These are phyloP conservation scores for Sarcoramphus papa DNA, from an alignment of 2,797 vertebrate genomes.

Conservation along the genomic window DNA sequence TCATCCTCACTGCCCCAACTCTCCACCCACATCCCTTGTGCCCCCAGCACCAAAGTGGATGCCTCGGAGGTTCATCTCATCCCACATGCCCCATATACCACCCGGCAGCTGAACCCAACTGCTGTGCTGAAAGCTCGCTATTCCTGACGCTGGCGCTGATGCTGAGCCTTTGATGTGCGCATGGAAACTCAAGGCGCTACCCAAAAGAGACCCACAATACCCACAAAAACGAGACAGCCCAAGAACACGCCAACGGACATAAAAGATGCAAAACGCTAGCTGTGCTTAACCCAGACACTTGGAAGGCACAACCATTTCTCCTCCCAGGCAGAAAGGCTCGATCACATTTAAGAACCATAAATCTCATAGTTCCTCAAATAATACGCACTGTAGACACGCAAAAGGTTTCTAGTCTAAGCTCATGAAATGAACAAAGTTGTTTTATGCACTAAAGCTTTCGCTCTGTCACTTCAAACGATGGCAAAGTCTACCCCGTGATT, in stretches of 20 bases:
- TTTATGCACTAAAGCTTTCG: background rate
- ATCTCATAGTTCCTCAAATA: background rate
- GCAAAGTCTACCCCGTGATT: background rate
- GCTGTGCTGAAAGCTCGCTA: background rate
- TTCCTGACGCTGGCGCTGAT: rapidly evolving
- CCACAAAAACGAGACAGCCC: background rate
- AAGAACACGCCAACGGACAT: background rate
- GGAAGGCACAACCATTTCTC: background rate
- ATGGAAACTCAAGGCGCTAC: background rate
- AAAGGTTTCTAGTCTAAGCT: background rate
- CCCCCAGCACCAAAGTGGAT: background rate
- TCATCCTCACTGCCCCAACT: background rate
- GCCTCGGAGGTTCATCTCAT: background rate
- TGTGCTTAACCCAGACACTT: background rate
- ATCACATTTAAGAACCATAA: background rate
- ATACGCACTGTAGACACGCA: rapidly evolving
- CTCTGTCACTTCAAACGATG: background rate
- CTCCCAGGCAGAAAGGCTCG: background rate
- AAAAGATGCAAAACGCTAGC: background rate
- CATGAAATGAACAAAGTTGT: background rate
- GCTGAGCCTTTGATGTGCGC: background rate
- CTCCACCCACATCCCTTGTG: rapidly evolving
- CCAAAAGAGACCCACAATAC: background rate
- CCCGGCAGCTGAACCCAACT: background rate
- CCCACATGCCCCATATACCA: background rate